Base-by-base conservation (phyloP, 1,140 invertebrate genomes). In the Chionoecetes opilio region DNA sequence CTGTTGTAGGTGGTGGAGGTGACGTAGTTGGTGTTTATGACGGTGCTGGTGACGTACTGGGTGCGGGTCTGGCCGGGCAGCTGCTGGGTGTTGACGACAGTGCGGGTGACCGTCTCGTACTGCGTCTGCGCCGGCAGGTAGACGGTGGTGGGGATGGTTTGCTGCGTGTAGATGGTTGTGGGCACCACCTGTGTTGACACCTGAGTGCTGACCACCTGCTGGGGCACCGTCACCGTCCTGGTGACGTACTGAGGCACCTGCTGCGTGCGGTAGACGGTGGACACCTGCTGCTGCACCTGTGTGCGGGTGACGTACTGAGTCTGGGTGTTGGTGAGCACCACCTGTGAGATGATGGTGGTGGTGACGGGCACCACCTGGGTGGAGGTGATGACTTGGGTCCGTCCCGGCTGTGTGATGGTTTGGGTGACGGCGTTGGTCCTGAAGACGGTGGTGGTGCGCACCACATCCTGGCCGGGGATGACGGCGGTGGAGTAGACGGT, bases 1-100 rank as follows among this genome's bases (percentile, higher is more conserved):
- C 26, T 34, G 6, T 46, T 91, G 93, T 41, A 91, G 14, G 82
- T 82, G 11, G 93, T 94, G 38, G 93, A 94, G 37, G 93, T 94
- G n/a, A 94, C 93, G 82, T 94, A 94, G 82, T 94, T 94, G 37
- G 93, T 94, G 41, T 91, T 94, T 75, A 85, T 91, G 31, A 94
- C 88, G 82, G 82, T 91, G 31, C 32, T 94, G 0, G 93, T 94
- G 21, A 53, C 29, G 82, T 86, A 94, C 31, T 91, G 35, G 6
- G 93, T 94, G 5, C 90, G 35, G 6, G 90, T 91, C 82, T 46
- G 41, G 2, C 87, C 95, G 6, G 95, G 95, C 0, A 93, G 86
- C 53, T 93, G 84, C 21, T 93, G 92, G 32, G 93, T 94, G 14
- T 53, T 89, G 46, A 86, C 85, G 34, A 38, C 35, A 9, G 95